Evolutionary conservation across 2,113 vertebrate genomes (phyloP).

Genomic region (Odocoileus hemionus): DNA sequence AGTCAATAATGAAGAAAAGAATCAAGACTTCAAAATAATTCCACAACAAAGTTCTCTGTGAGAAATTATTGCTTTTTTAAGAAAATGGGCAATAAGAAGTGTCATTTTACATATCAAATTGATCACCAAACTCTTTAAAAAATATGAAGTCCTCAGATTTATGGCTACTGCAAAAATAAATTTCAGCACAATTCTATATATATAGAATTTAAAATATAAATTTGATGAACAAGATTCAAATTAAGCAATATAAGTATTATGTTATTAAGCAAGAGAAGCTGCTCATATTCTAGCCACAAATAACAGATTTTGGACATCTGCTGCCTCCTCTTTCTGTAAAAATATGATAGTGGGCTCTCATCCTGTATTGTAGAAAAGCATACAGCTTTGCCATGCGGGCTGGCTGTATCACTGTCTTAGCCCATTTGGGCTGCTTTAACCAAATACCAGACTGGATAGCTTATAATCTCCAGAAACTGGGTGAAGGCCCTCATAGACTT

Average conservation of each 20-base stretch:
- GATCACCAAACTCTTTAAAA: constrained; percentile 9
- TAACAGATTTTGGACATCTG: not conserved
- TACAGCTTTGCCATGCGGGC: rapidly evolving
- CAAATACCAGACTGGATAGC: not conserved
- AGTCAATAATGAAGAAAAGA: not conserved
- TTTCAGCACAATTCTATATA: not conserved
- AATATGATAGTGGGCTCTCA: not conserved
- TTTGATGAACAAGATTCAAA: not conserved
- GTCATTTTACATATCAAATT: not conserved
- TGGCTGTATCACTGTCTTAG: not conserved
- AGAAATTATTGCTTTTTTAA: constrained; percentile 27
- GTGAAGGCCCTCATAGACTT: not conserved
- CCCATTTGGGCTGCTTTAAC: not conserved
- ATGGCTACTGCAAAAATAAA: not conserved
- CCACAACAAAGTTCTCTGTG: not conserved
- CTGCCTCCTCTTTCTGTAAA: not conserved
- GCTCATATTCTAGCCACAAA: not conserved
- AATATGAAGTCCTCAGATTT: not conserved
- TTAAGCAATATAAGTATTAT: not conserved
- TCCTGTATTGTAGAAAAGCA: not conserved
- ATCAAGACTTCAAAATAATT: not conserved
- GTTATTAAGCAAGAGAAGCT: not conserved
- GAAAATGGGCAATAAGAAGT: not conserved
- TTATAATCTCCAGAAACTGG: not conserved
- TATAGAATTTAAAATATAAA: not conserved